Percentiles rank a stretch among this genome's conserved stretches.
phyloP scores from a whole-genome alignment of 2,888 invertebrate species.

The Steromphala cineraria region DNA sequence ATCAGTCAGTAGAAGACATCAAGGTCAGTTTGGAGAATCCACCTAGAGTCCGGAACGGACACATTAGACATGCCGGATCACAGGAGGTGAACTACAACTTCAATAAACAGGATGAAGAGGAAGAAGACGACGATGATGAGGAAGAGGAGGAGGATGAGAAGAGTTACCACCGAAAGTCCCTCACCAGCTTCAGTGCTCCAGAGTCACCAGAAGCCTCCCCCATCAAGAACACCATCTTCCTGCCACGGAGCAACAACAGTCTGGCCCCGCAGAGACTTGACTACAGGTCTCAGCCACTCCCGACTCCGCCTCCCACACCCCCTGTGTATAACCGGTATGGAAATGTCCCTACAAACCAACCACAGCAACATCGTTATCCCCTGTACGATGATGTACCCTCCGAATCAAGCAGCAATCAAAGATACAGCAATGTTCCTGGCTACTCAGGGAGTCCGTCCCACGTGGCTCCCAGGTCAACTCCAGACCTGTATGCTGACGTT shows the following conservation, averaged over 20 bases:
- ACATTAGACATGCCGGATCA: neutral
- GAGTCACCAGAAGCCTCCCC: constrained; percentile 29
- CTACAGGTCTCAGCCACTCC: constrained; percentile 21
- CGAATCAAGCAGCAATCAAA: neutral
- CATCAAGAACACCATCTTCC: constrained; percentile 24
- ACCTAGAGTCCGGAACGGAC: neutral
- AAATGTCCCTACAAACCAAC: neutral
- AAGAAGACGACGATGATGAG: constrained; percentile 26
- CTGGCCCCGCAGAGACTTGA: neutral
- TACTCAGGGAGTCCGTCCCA: neutral
- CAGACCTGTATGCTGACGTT: neutral
- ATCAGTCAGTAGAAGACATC: constrained; percentile 40
- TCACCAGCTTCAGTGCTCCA: constrained; percentile 59
- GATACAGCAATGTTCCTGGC: constrained; percentile 14
- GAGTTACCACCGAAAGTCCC: constrained; percentile 42
- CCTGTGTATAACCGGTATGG: neutral
- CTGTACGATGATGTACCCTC: constrained; percentile 4
- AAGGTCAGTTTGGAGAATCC: constrained; percentile 19
- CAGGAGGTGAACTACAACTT: constrained; percentile 29
- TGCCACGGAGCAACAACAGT: constrained; percentile 20
- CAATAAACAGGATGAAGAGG: constrained; percentile 38
- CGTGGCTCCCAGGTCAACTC: neutral
- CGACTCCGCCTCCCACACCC: constrained; percentile 21
- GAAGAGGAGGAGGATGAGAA: constrained; percentile 24
- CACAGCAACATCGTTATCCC: neutral